phyloP scores from a whole-genome alignment of 2,113 vertebrate species.

The Thinocorus orbignyianus region DNA sequence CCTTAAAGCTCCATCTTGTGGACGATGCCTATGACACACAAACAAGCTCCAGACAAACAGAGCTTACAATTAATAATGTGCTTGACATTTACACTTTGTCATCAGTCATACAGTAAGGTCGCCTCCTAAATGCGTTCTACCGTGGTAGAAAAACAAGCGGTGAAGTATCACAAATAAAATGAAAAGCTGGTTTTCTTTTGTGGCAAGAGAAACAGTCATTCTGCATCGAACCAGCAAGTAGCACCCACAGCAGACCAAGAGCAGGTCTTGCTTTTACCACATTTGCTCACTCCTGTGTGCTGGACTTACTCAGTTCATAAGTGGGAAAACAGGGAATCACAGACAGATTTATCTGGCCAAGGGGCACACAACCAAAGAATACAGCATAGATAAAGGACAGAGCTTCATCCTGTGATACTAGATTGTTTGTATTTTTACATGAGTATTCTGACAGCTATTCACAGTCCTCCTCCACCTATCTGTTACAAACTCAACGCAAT shows the following conservation, averaged over 20 bases:
- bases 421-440: background rate
- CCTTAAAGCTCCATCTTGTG: slow-evolving; percentile 48
- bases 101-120: background rate
- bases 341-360: background rate
- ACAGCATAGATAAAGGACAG: background rate
- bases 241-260: background rate
- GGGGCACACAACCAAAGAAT: background rate
- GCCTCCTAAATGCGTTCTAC: background rate
- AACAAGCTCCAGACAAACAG: background rate
- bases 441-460: background rate
- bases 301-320: background rate
- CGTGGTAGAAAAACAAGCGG: background rate
- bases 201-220: background rate
- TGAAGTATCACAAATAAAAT: background rate
- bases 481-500: background rate
- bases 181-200: background rate
- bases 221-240: background rate
- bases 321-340: background rate
- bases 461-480: background rate
- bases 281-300: background rate
- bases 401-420: background rate
- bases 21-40: background rate
- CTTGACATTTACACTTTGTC: background rate
- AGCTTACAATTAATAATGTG: fast-evolving
- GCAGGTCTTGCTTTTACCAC: background rate